These are phyloP conservation scores for Agrochola lota DNA, from an alignment of 2,888 invertebrate species.

Conservation along the genomic window DNA sequence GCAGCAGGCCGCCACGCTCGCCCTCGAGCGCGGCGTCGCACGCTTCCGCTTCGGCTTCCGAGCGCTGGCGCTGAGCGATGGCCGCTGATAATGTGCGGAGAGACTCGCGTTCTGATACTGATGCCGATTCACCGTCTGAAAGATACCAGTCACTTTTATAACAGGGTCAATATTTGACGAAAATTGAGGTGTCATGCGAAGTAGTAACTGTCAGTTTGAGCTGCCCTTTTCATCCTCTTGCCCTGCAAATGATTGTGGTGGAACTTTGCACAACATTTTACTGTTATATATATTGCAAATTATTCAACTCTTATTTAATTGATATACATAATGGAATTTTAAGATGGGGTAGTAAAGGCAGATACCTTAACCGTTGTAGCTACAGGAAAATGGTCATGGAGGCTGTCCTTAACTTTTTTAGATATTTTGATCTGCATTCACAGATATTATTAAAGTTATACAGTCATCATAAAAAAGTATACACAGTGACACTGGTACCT, in stretches of 20 bases:
- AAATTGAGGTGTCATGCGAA: neutral
- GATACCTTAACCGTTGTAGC: too few species aligned
- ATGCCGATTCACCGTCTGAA: constrained; percentile 76
- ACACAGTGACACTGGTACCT: too few species aligned
- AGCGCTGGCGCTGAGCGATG: constrained; percentile 93
- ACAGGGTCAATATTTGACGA: too few species aligned
- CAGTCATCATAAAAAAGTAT: too few species aligned
- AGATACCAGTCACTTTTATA: too few species aligned
- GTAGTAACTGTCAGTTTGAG: neutral
- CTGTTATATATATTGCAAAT: neutral
- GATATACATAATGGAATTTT: too few species aligned
- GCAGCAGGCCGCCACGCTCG: constrained; percentile 87
- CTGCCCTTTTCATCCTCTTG: neutral
- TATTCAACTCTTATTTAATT: too few species aligned
- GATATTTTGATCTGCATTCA: too few species aligned
- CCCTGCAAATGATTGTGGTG: neutral
- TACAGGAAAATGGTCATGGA: too few species aligned
- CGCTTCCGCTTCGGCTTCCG: constrained; percentile 90
- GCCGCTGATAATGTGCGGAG: constrained; percentile 95
- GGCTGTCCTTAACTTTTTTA: too few species aligned
- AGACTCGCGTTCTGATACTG: constrained; percentile 91
- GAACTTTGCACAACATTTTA: neutral
- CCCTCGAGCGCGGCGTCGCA: constrained; percentile 73
- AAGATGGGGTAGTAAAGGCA: too few species aligned
- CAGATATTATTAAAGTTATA: too few species aligned